Conservation (phyloP, 2,888 invertebrate species). For the Pseudeuparius sepicola region DNA sequence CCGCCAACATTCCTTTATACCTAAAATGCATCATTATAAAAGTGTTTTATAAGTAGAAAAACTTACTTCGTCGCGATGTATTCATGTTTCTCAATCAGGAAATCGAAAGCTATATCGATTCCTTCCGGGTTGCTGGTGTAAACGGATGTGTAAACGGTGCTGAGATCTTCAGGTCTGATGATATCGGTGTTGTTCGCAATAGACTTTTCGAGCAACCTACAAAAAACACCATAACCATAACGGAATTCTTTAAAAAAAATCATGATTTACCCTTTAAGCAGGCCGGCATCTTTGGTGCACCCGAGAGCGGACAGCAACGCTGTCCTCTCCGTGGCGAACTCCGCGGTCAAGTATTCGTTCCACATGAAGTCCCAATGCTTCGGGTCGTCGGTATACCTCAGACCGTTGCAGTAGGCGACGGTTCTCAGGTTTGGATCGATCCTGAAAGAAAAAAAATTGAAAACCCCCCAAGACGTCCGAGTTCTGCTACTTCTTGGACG, state of each 20-base stretch:
- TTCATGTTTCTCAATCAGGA: constrained; percentile 38
- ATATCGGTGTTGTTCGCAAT: constrained; percentile 25
- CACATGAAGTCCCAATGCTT: background rate
- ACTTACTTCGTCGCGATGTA: constrained; percentile 31
- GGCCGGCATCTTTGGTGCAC: background rate
- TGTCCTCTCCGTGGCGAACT: background rate
- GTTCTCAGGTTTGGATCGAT: background rate
- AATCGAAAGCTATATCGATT: constrained; percentile 41
- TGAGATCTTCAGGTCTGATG: constrained; percentile 41
- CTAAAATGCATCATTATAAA: constrained; percentile 11
- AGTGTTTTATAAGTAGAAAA: background rate
- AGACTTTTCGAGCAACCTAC: constrained; percentile 27
- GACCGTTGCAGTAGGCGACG: background rate
- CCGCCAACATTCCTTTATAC: constrained; percentile 6
- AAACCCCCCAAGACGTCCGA: no score
- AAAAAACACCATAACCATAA: no score
- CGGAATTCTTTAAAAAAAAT: no score
- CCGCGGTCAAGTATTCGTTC: background rate
- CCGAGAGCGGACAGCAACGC: background rate
- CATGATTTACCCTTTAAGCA: constrained; percentile 1
- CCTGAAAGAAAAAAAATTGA: no score
- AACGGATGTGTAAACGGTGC: constrained; percentile 40
- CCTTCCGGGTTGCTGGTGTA: constrained; percentile 46
- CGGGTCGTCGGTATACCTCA: background rate
- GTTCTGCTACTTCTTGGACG: no score